Evolutionary conservation across 2,888 invertebrate genomes (phyloP).

Genomic region (Megastigmus dorsalis): DNA sequence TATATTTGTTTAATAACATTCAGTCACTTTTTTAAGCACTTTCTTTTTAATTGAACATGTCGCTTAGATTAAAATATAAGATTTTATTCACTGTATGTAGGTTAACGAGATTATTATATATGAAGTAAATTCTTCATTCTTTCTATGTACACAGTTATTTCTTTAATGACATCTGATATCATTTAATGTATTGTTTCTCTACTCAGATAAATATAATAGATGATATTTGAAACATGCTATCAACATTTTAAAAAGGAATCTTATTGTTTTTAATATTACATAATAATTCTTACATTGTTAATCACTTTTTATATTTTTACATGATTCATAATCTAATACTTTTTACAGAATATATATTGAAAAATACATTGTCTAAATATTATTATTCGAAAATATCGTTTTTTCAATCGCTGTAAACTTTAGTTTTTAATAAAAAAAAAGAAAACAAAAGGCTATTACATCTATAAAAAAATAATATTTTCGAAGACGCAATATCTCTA

Average conservation of each 20-base stretch:
- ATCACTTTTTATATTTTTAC: conserved; percentile 41
- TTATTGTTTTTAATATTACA: conserved; percentile 18
- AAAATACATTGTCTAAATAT: conserved; percentile 20
- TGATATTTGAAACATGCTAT: conserved; percentile 2
- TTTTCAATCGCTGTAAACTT: not conserved
- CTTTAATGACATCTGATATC: not conserved
- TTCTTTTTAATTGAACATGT: conserved; percentile 27
- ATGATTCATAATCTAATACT: conserved; percentile 20
- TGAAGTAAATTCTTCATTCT: not conserved
- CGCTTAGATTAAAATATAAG: conserved; percentile 14
- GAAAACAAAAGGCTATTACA: not conserved
- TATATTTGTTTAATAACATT: conserved; percentile 10
- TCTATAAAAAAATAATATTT: conserved; percentile 50
- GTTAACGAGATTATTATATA: not conserved
- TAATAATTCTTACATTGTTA: conserved; percentile 28
- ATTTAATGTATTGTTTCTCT: not conserved
- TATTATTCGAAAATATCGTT: conserved; percentile 39
- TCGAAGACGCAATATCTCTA: conserved; percentile 8
- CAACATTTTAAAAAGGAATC: conserved; percentile 9
- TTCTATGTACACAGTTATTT: conserved; percentile 25
- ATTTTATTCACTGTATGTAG: no score
- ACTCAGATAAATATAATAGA: not conserved
- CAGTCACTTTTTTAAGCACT: conserved; percentile 42
- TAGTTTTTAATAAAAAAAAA: conserved; percentile 10
- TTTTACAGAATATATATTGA: conserved; percentile 41